Conservation (phyloP, 2,113 vertebrate genomes). For the Pelobates fuscus region DNA sequence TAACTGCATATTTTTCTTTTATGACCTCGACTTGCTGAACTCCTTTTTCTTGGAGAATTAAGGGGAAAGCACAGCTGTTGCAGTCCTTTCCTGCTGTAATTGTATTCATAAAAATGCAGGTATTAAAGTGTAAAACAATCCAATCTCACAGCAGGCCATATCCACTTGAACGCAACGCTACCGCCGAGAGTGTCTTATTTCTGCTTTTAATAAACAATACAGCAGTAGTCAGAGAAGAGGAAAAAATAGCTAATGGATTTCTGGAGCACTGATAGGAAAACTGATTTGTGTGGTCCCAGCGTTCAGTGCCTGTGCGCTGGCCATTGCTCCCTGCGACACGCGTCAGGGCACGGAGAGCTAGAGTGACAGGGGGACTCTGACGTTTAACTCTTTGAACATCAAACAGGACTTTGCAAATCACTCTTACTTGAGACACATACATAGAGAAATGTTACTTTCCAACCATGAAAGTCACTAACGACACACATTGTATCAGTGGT, state of each 20-base stretch:
- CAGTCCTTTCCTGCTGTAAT: not conserved
- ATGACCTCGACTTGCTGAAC: not conserved
- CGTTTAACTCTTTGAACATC: too few species aligned
- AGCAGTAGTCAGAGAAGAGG: not conserved
- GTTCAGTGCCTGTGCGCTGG: not conserved
- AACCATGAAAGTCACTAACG: too few species aligned
- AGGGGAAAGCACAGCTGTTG: not conserved
- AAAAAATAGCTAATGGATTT: slow-evolving; percentile 9
- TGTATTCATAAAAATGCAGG: slow-evolving; percentile 2
- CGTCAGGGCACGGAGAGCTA: too few species aligned
- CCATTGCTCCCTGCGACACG: not conserved
- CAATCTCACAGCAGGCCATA: not conserved
- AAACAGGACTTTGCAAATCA: too few species aligned
- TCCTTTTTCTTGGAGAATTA: not conserved
- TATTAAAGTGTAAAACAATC: slow-evolving; percentile 8
- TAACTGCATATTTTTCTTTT: not conserved
- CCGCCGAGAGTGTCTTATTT: not conserved
- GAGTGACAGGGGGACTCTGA: too few species aligned
- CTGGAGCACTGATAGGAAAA: not conserved
- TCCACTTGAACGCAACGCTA: not conserved
- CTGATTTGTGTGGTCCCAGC: not conserved
- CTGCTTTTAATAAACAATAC: slow-evolving; percentile 20
- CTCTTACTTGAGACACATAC: too few species aligned
- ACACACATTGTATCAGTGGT: too few species aligned
- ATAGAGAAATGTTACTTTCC: too few species aligned